phyloP scores from a whole-genome alignment of 2,888 invertebrate genomes.

The Drosophila colorata region DNA sequence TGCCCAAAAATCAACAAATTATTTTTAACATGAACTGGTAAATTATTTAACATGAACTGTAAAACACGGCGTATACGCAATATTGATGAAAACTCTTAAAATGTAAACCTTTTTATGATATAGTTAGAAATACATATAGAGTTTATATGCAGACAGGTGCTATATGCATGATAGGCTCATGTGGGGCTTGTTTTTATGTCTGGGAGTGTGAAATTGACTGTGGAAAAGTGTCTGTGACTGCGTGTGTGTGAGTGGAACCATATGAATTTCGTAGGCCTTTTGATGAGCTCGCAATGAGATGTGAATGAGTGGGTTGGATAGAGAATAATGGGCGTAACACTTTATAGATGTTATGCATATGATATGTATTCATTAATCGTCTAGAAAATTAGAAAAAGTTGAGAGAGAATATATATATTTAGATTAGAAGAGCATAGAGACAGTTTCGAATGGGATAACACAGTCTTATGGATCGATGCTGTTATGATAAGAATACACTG shows the following conservation, averaged over 20 bases:
- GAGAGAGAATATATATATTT: slow-evolving; percentile 79
- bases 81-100: slow-evolving; percentile 26
- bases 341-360: slow-evolving; percentile 70
- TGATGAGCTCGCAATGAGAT: slow-evolving; percentile 67
- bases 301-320: slow-evolving; percentile 40
- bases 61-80: slow-evolving; percentile 46
- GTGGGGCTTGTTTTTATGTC: slow-evolving; percentile 29
- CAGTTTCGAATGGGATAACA: slow-evolving; percentile 48
- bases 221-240: slow-evolving; percentile 32
- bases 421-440: slow-evolving; percentile 82
- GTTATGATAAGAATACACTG: slow-evolving; percentile 49
- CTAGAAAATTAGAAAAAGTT: slow-evolving; percentile 84
- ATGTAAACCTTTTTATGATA: slow-evolving; percentile 14
- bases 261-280: slow-evolving; percentile 45
- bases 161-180: slow-evolving; percentile 49
- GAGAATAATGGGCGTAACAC: slow-evolving; percentile 58
- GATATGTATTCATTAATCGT: slow-evolving; percentile 83
- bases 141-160: slow-evolving; percentile 23
- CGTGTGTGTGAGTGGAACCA: slow-evolving; percentile 33
- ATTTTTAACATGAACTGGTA: slow-evolving; percentile 3
- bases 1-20: background rate
- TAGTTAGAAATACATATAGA: slow-evolving; percentile 22
- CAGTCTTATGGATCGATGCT: slow-evolving; percentile 18
- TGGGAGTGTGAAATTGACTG: slow-evolving; percentile 54
- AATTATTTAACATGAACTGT: slow-evolving; percentile 18